Evolutionary conservation across 2,113 vertebrate species (phyloP).

Genomic region (Lasiurus cinereus): DNA sequence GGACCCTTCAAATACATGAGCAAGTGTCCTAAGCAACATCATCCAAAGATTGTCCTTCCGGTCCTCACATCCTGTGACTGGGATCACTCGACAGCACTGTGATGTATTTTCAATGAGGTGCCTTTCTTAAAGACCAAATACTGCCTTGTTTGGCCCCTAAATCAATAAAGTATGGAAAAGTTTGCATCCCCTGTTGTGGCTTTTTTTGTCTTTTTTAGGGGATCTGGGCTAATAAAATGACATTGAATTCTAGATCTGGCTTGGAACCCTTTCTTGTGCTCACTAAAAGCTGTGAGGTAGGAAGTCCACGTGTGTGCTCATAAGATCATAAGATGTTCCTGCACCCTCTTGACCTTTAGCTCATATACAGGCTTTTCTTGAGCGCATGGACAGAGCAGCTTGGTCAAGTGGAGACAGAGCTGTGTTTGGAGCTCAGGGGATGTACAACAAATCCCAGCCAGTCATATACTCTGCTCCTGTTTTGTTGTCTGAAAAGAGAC

Average conservation of each 20-base stretch:
- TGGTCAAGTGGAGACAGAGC: neutral
- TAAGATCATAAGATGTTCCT: neutral
- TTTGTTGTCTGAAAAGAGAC: neutral
- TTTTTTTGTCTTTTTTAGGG: slow-evolving; percentile 80
- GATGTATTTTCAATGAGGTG: slow-evolving; percentile 80
- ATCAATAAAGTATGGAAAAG: slow-evolving; percentile 86
- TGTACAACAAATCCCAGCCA: neutral
- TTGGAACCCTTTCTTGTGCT: slow-evolving; percentile 32
- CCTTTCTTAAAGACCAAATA: slow-evolving; percentile 88
- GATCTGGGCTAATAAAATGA: slow-evolving; percentile 55
- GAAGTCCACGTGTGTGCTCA: neutral
- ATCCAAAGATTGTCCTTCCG: slow-evolving; percentile 74
- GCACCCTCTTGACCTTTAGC: neutral
- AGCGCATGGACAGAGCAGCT: slow-evolving; percentile 6
- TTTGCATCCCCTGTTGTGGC: slow-evolving; percentile 83
- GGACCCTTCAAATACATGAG: slow-evolving; percentile 40
- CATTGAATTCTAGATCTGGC: slow-evolving; percentile 29
- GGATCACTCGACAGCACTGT: slow-evolving; percentile 73
- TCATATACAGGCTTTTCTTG: slow-evolving; percentile 11
- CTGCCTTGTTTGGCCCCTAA: slow-evolving; percentile 88
- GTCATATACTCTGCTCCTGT: neutral
- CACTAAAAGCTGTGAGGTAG: neutral
- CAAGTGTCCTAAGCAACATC: slow-evolving; percentile 60
- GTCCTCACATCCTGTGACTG: slow-evolving; percentile 63
- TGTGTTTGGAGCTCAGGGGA: neutral